Percentiles rank a stretch among this genome's conserved stretches.
phyloP scores from a whole-genome alignment of 2,888 invertebrate genomes.

The Beris chalybata region DNA sequence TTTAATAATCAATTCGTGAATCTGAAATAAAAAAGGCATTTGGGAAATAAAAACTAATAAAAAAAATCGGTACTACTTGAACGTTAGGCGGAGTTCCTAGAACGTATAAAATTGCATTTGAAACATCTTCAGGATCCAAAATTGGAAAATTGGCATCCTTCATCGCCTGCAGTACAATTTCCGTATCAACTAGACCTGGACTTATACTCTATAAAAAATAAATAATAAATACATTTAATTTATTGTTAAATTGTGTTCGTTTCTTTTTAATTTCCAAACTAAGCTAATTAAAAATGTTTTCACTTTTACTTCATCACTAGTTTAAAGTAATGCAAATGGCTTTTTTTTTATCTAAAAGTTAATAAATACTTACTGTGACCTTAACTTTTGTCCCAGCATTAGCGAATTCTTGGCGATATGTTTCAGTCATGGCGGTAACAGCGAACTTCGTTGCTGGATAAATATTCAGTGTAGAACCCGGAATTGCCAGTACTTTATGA shows the following conservation, averaged over 20 bases:
- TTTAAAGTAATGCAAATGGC: too few relatives aligned
- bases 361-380: slow-evolving; percentile 47
- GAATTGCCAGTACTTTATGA: slow-evolving; percentile 43
- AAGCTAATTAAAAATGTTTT: too few relatives aligned
- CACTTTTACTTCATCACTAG: too few relatives aligned
- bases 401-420: too few relatives aligned
- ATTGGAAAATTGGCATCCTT: slow-evolving; percentile 38
- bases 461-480: slow-evolving; percentile 45
- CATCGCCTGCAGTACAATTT: slow-evolving; percentile 47
- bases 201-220: slow-evolving; percentile 41
- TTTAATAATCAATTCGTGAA: slow-evolving; percentile 8
- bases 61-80: slow-evolving; percentile 43
- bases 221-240: too few relatives aligned
- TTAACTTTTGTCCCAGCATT: slow-evolving; percentile 45
- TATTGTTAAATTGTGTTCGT: too few relatives aligned
- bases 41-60: too few relatives aligned
- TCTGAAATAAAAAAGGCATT: background rate
- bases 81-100: slow-evolving; percentile 42
- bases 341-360: too few relatives aligned
- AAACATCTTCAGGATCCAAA: slow-evolving; percentile 33
- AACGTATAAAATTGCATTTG: slow-evolving; percentile 42
- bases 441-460: slow-evolving; percentile 52
- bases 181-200: slow-evolving; percentile 53
- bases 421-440: slow-evolving; percentile 51
- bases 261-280: too few relatives aligned